Evolutionary conservation across 2,797 vertebrate genomes (phyloP), one percentile per base, ranked within the genome.

Genomic region (Pachyuromys duprasi): DNA sequence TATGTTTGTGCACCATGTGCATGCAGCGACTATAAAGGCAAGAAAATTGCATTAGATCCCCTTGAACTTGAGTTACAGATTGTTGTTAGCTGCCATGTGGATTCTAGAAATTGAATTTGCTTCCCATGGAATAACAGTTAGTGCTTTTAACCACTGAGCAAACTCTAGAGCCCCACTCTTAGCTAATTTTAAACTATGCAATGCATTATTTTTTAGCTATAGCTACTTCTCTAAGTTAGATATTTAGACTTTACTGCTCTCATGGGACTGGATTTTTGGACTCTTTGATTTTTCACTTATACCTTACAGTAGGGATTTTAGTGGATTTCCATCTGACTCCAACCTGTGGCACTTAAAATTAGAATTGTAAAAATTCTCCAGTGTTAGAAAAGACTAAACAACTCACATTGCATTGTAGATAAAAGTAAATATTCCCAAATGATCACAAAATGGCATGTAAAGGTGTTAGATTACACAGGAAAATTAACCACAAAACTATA

Each of bases 351-450:
- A 67, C 8, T 57, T 86, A 75, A 42, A 57, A 80, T 74, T 31
- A 36, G 14, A 78, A 36, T 57, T 88, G 90, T 72, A 55, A 94
- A 93, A n/a, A 24, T 8, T 22, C 31, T 69, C 15, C 39, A 39
- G 1, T 55, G 20, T 63, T 70, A 42, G n/a, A 42, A 53, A 95
- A 87, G 53, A 67, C 45, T 55, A 70, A 81, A 65, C 70, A 89
- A 65, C 83, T 63, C 55, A 31, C 70, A 80, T 86, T 89, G 39
- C 11, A 75, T 88, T 90, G 94, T 2, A 74, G 33, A 60, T 80
- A 83, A 60, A 42, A 83, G n/a, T 75, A 86, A 80, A 89, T 90
- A 88, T 91, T 24, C 8, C 9, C 65, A 57, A 96, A 90, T 84
- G 67, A 62, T 88, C 63, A 8, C 24, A 22, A 72, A 82, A 55